Percentiles rank a stretch among this genome's conserved stretches.
phyloP scores from a whole-genome alignment of 1,140 invertebrate species.

The Brachionus rubens region DNA sequence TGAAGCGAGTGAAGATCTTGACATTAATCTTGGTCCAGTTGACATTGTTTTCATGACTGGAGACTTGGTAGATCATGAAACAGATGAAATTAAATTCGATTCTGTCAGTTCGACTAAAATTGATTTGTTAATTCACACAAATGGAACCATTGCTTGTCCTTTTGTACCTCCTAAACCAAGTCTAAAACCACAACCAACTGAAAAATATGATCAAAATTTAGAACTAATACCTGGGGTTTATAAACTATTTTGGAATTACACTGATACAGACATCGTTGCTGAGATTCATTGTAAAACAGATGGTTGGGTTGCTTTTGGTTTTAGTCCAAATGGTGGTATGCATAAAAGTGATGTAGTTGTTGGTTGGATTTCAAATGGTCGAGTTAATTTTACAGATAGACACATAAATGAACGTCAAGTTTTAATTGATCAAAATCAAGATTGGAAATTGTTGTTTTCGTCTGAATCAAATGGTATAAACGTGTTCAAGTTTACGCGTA shows the following conservation, averaged over 20 bases:
- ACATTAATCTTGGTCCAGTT: neutral
- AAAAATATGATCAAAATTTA: neutral
- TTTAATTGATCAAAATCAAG: slow-evolving; percentile 40
- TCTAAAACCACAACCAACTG: neutral
- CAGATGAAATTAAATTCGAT: neutral
- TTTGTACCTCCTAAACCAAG: neutral
- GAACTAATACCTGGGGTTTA: slow-evolving; percentile 1
- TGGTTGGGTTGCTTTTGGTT: slow-evolving; percentile 76
- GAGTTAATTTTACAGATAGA: slow-evolving; percentile 39
- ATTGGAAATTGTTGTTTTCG: slow-evolving; percentile 9
- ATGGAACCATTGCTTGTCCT: slow-evolving; percentile 9
- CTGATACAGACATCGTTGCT: neutral
- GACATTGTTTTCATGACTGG: neutral
- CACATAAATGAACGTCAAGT: slow-evolving; percentile 16
- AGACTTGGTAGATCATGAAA: neutral
- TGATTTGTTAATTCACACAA: slow-evolving; percentile 6
- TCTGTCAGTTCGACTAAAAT: neutral
- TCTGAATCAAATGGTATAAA: slow-evolving; percentile 46
- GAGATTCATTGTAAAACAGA: slow-evolving; percentile 62
- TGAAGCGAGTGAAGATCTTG: neutral
- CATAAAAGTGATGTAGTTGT: slow-evolving; percentile 74
- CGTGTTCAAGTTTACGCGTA: slow-evolving; percentile 42
- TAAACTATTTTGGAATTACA: slow-evolving; percentile 41
- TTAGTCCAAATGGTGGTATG: slow-evolving; percentile 74
- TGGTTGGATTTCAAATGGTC: slow-evolving; percentile 70